Percentiles rank a stretch among this genome's conserved stretches.
Conservation (phyloP, 2,888 invertebrate species). For the Tenthredo notha region DNA sequence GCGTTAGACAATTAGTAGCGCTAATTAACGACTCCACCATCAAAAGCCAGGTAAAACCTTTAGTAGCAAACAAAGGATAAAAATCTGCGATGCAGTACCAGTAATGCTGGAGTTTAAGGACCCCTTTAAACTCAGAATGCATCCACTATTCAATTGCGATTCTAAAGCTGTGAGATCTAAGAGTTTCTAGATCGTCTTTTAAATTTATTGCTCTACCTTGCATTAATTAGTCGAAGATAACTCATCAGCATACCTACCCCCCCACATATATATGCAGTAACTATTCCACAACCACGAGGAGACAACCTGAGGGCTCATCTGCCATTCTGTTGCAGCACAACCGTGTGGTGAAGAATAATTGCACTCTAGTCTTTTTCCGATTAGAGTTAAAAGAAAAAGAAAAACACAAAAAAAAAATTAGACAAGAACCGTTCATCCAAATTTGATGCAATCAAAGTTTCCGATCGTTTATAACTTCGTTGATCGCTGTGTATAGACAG, state of each 20-base stretch:
- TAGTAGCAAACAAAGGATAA: neutral
- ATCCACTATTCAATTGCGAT: constrained; percentile 2
- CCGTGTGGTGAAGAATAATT: neutral
- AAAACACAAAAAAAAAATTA: neutral
- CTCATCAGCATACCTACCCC: constrained; percentile 64
- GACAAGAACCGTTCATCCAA: neutral
- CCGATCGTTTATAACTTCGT: neutral
- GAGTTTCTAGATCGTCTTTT: neutral
- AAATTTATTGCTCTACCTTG: constrained; percentile 61
- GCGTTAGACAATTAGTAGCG: neutral
- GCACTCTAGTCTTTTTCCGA: neutral
- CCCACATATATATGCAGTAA: neutral
- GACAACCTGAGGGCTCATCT: neutral
- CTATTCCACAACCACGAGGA: neutral
- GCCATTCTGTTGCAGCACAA: neutral
- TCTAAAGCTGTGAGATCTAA: neutral
- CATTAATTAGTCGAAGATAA: constrained; percentile 75
- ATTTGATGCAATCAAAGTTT: neutral
- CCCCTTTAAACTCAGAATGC: neutral
- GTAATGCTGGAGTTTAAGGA: neutral
- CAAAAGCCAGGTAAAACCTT: neutral
- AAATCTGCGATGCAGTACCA: neutral
- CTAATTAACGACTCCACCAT: neutral
- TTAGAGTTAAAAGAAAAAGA: neutral
- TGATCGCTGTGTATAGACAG: neutral